Percentiles rank a stretch among this genome's conserved stretches.
Conservation (phyloP, 2,797 vertebrate genomes). For the Pygocentrus nattereri region DNA sequence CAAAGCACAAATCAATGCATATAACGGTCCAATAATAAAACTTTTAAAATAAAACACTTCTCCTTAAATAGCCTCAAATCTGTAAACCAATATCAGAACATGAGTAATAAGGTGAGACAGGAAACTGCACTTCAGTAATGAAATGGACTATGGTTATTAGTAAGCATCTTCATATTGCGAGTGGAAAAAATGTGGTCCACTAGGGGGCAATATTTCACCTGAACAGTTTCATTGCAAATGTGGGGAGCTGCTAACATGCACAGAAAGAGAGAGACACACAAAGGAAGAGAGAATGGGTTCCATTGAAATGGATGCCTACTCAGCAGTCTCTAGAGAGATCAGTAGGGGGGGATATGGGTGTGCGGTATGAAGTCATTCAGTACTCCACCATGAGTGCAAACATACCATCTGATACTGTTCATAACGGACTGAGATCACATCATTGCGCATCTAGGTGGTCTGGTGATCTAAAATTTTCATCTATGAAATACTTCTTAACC, state of each 20-base stretch:
- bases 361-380: slow-evolving; percentile 6
- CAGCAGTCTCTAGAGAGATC: slow-evolving; percentile 37
- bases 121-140: slow-evolving; percentile 20
- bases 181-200: slow-evolving; percentile 19
- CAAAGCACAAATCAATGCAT: not conserved
- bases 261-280: slow-evolving; percentile 38
- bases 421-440: not conserved
- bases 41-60: not conserved
- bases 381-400: not conserved
- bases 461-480: not conserved
- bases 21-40: not conserved
- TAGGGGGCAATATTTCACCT: slow-evolving; percentile 44
- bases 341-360: not conserved
- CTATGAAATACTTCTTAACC: not conserved
- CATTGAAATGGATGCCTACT: slow-evolving; percentile 44
- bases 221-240: not conserved
- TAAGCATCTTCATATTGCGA: slow-evolving; percentile 42
- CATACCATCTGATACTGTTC: not conserved
- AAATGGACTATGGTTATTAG: slow-evolving; percentile 44
- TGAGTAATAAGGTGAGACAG: slow-evolving; percentile 14
- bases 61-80: not conserved
- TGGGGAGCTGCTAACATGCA: not conserved
- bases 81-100: slow-evolving; percentile 21
- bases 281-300: slow-evolving; percentile 39
- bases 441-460: not conserved